phyloP scores from a whole-genome alignment of 1,140 invertebrate genomes.

The Micrasema longulum region DNA sequence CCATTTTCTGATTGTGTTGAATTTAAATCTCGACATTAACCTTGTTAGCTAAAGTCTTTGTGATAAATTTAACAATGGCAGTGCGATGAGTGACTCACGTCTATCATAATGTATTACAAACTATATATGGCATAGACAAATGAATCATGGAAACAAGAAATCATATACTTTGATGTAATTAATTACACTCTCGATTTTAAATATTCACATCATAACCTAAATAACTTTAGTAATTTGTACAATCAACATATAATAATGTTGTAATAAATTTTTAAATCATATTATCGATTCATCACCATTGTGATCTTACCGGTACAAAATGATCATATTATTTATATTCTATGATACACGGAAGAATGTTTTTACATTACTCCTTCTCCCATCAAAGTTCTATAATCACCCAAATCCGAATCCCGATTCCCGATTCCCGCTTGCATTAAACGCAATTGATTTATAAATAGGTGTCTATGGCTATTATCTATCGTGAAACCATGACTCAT shows the following conservation, averaged over 20 bases:
- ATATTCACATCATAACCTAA: slow-evolving; percentile 51
- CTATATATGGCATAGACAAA: slow-evolving; percentile 55
- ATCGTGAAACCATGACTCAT: slow-evolving; percentile 15
- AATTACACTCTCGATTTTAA: slow-evolving; percentile 49
- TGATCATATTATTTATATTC: neutral
- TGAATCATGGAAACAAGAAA: slow-evolving; percentile 53
- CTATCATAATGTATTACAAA: slow-evolving; percentile 47
- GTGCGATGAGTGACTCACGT: slow-evolving; percentile 48
- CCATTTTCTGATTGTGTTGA: neutral
- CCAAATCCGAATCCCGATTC: too few species aligned
- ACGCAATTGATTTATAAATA: neutral
- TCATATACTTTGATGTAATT: slow-evolving; percentile 43
- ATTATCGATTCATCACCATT: slow-evolving; percentile 3
- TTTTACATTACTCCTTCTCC: neutral
- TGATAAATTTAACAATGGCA: slow-evolving; percentile 27
- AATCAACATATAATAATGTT: slow-evolving; percentile 49
- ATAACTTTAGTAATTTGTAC: slow-evolving; percentile 54
- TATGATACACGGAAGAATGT: slow-evolving; percentile 32
- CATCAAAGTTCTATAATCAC: neutral
- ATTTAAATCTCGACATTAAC: slow-evolving; percentile 7
- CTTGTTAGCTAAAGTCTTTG: too few species aligned
- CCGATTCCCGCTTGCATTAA: slow-evolving; percentile 3
- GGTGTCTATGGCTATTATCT: slow-evolving; percentile 13
- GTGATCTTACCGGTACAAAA: too few species aligned
- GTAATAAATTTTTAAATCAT: slow-evolving; percentile 40